A percentile compares a stretch with the other conserved stretches of the same genome.
Evolutionary conservation across 1,140 invertebrate genomes (phyloP).

Genomic region (Chionoecetes opilio): DNA sequence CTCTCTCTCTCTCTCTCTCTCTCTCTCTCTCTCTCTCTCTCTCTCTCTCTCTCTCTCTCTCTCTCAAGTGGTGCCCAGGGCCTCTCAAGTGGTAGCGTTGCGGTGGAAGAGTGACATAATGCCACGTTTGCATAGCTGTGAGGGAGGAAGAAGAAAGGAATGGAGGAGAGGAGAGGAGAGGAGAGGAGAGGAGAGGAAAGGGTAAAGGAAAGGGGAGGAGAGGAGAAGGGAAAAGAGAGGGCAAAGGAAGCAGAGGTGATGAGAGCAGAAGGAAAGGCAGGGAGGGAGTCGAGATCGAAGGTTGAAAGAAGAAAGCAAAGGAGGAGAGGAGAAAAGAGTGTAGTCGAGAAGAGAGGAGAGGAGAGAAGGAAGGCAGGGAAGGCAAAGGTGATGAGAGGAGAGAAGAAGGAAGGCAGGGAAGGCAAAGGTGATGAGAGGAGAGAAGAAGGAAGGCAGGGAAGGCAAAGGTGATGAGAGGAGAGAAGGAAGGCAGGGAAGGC

Average conservation of each 20-base stretch:
- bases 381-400: no score
- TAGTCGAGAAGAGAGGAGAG: no score
- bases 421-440: neutral
- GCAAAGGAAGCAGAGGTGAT: neutral
- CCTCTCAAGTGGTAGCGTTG: no score
- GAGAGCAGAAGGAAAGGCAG: no score
- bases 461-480: neutral
- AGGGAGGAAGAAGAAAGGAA: neutral
- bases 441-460: neutral
- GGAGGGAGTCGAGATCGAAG: no score
- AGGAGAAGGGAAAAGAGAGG: neutral
- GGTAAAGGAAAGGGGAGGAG: neutral
- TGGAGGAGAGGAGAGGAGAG: neutral
- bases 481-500: neutral
- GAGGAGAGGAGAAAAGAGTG: neutral
- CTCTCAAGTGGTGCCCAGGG: neutral
- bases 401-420: neutral
- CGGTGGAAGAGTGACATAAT: no score
- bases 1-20: neutral
- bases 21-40: neutral
- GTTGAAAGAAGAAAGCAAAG: no score
- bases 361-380: no score
- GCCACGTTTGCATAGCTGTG: neutral
- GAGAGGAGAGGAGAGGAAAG: neutral
- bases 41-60: no score